Evolutionary conservation across 2,888 invertebrate genomes (phyloP), one percentile per base, ranked within the genome.

Genomic region (Hesperia comma): DNA sequence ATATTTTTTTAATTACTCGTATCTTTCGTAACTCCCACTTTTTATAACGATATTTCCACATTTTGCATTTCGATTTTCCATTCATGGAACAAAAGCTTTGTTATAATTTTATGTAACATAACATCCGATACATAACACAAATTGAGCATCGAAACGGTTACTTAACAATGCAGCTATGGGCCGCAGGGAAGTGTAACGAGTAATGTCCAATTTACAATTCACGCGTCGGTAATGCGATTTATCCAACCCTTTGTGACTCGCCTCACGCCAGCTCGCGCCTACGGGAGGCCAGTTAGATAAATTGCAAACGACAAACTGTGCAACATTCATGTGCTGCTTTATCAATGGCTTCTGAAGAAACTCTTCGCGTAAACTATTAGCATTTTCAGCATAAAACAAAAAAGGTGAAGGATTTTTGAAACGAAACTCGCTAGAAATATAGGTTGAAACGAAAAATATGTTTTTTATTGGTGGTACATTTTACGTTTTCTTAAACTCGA

Each of bases 161-260:
- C 73, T 71, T 68, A 70, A 68, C 67, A 68, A 67, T 71, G 69
- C 68, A 68, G 63, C 74, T 74, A 66, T 69, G 66, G 72, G 71
- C 70, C 70, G 70, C 74, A 69, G 73, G 72, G 81, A 86, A 83
- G 86, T 86, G 85, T 88, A 87, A 87, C 87, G 82, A 86, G 85
- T 90, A 91, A 92, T 92, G 90, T 84, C 85, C 91, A 92, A 92
- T 92, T 91, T 92, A 91, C 90, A 92, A 92, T 92, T 92, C 91
- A 90, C 87, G 88, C 88, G 86, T 84, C 81, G 78, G 86, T 92
- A 90, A 92, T 91, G 84, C 86, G 88, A 92, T 92, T 92, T 90
- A 84, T 88, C 82, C 85, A 83, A 86, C 87, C 90, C 90, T 88
- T 92, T 91, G 90, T 88, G 86, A 83, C 80, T 80, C 79, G 78